These are phyloP conservation scores for Bombyx huttoni DNA, from an alignment of 2,888 invertebrate species.

Conservation along the genomic window DNA sequence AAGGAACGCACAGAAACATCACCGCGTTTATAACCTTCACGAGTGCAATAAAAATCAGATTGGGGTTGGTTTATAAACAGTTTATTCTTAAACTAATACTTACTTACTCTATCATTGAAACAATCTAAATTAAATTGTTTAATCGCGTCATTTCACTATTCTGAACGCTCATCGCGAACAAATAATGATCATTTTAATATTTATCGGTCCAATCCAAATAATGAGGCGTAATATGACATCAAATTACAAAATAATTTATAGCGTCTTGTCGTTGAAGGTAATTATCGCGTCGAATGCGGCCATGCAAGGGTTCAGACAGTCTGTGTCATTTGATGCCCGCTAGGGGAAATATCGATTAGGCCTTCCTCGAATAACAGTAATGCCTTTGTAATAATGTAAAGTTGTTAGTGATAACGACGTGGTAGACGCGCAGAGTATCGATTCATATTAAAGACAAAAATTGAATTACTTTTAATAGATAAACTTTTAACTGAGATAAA, in stretches of 20 bases:
- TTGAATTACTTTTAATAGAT: background rate
- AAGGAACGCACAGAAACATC: too few species aligned
- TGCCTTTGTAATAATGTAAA: background rate
- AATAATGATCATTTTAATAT: constrained; percentile 16
- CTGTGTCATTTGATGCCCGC: constrained; percentile 41
- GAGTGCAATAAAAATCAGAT: too few species aligned
- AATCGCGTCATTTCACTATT: constrained; percentile 10
- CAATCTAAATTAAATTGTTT: constrained; percentile 4
- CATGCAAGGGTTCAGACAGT: constrained; percentile 14
- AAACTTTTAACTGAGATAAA: too few species aligned
- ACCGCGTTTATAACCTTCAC: too few species aligned
- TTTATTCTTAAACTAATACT: too few species aligned
- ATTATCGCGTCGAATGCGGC: constrained; percentile 18
- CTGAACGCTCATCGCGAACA: constrained; percentile 10
- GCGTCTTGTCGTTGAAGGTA: constrained; percentile 23
- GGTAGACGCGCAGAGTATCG: background rate
- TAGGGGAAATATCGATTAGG: constrained; percentile 39
- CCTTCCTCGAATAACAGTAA: constrained; percentile 14
- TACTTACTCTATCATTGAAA: too few species aligned
- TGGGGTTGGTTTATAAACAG: too few species aligned
- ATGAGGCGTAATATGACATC: constrained; percentile 31
- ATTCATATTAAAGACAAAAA: background rate
- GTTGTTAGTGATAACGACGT: background rate
- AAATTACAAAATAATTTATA: constrained; percentile 48
- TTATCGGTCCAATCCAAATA: constrained; percentile 14